Base-by-base conservation (phyloP, 2,113 vertebrate species). In the Chauna torquata region DNA sequence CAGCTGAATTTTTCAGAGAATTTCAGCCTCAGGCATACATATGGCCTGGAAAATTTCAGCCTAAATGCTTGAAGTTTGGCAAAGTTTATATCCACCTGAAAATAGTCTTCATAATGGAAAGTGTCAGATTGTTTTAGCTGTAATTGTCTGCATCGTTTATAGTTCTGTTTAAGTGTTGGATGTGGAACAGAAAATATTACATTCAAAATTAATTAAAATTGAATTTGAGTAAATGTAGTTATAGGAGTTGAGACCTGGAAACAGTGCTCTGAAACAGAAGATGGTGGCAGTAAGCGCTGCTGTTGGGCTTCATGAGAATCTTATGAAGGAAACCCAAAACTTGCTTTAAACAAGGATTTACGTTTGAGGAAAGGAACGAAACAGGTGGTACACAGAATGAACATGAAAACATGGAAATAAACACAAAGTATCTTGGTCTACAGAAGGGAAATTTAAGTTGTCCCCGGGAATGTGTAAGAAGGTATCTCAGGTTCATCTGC, bases 1-100 rank as follows among this genome's bases (percentile, higher is more conserved):
- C 84, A 94, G 81, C 86, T 96, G 94, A 97, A 79, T 91, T 97
- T 96, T 96, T 91, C 81, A 92, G 91, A 95, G 86, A 92, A 88
- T 96, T 93, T 95, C 92, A 92, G 91, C 95, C 96, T 96, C 75
- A 52, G 91, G 95, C 94, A 42, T 93, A 91, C 88, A 68, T 87
- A 87, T 92, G 94, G 72, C 95, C 95, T 94, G 95, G 86, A 97
- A 97, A 97, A 87, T 90, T 92, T 95, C 91, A 95, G 75, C 89
- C 91, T 89, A 94, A 94, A 96, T 94, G 38, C 74, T 89, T 83
- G 62, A 87, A 94, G 94, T 96, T 95, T 93, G 95, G 93, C 86
- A 74, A 97, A 94, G 94, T 96, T 91, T 91, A 55, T 92, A 17
- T 57, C 54, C 58, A 94, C 94, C 92, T 96, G 96, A 97, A 96